A percentile compares a stretch with the other conserved stretches of the same genome.
Evolutionary conservation across 53 echinoderm and acorn worm genomes (phyloP).

Genomic region (Paracentrotus lividus): DNA sequence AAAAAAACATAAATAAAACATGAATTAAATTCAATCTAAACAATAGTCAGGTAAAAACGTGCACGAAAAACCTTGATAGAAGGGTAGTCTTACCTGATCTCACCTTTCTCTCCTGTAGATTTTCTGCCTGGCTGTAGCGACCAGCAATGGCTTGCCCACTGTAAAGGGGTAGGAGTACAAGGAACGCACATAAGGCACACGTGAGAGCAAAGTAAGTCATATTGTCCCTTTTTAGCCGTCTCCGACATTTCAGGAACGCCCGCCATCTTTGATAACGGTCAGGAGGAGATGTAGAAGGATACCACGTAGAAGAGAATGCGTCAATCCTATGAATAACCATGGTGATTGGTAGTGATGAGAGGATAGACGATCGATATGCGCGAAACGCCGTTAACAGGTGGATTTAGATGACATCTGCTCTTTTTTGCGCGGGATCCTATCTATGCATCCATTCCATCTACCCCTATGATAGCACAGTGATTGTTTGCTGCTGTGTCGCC

Average conservation of each 20-base stretch:
- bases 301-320: neutral
- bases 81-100: neutral
- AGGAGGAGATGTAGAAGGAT: neutral
- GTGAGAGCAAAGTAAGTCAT: neutral
- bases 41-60: too few relatives aligned
- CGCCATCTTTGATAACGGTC: conserved; percentile 3
- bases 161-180: neutral
- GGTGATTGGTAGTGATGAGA: neutral
- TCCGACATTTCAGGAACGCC: neutral
- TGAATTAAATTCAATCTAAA: too few relatives aligned
- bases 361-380: neutral
- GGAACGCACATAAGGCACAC: neutral
- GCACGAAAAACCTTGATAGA: neutral
- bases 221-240: conserved; percentile 3
- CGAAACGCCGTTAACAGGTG: neutral
- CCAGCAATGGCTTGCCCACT: too few relatives aligned
- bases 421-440: neutral
- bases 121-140: neutral
- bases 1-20: too few relatives aligned
- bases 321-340: conserved; percentile 13
- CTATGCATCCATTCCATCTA: neutral
- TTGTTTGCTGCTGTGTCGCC: neutral
- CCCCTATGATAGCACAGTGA: neutral
- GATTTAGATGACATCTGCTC: neutral
- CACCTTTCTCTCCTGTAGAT: neutral